Conservation (phyloP, 2,888 invertebrate species). For the Tenthredo scrophulariae region DNA sequence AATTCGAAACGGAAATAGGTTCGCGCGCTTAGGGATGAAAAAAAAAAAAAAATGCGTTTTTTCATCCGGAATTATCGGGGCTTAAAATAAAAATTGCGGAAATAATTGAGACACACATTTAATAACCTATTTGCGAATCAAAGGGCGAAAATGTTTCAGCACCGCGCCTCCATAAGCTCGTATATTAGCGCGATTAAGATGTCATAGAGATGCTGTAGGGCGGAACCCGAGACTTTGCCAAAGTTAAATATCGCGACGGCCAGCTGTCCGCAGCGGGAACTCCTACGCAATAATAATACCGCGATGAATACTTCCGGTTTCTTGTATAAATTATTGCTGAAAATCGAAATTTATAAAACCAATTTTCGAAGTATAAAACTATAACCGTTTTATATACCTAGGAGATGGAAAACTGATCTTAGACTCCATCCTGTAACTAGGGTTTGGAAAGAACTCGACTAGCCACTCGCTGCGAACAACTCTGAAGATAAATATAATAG, state of each 20-base stretch:
- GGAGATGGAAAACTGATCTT: not conserved
- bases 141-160: not conserved
- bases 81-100: no score
- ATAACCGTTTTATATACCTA: not conserved
- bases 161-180: slow-evolving; percentile 59
- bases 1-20: slow-evolving; percentile 19
- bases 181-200: slow-evolving; percentile 75
- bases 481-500: slow-evolving; percentile 43
- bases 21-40: not conserved
- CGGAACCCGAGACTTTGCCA: slow-evolving; percentile 40
- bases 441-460: not conserved
- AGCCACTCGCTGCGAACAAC: not conserved
- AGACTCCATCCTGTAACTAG: not conserved
- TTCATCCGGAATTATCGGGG: no score
- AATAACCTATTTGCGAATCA: no score
- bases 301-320: not conserved
- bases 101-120: not conserved
- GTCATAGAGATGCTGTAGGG: slow-evolving; percentile 57
- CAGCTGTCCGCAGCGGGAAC: not conserved
- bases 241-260: not conserved
- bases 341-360: not conserved
- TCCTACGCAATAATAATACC: slow-evolving; percentile 12
- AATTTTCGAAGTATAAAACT: not conserved
- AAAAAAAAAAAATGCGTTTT: no score
- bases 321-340: not conserved